Percentiles rank a stretch among this genome's conserved stretches.
Evolutionary conservation across 1,140 invertebrate species (phyloP).

Genomic region (Drosophila busckii): DNA sequence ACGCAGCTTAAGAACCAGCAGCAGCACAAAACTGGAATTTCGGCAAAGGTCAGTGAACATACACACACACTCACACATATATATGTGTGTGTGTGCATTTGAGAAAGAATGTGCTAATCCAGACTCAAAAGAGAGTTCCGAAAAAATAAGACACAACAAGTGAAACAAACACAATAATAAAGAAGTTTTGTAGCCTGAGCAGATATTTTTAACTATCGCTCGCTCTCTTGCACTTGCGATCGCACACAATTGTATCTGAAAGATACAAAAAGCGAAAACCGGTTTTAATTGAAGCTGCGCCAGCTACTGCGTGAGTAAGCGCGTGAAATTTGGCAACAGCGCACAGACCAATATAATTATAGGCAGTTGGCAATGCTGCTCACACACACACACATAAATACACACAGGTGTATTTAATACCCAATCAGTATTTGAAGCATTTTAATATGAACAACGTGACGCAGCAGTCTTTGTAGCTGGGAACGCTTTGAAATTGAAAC

Average conservation of each 20-base stretch:
- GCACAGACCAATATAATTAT: slow-evolving; percentile 39
- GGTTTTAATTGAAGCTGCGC: slow-evolving; percentile 61
- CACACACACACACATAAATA: neutral
- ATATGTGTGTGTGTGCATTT: too few species aligned
- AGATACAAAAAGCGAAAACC: slow-evolving; percentile 32
- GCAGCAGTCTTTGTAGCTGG: slow-evolving; percentile 37
- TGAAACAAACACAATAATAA: slow-evolving; percentile 37
- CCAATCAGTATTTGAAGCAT: slow-evolving; percentile 71
- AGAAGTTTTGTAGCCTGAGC: neutral
- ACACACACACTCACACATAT: too few species aligned
- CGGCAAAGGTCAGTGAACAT: slow-evolving; percentile 74
- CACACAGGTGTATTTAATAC: neutral
- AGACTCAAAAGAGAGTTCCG: slow-evolving; percentile 9
- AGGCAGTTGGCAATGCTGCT: slow-evolving; percentile 41
- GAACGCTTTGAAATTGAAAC: slow-evolving; percentile 54
- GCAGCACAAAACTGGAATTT: slow-evolving; percentile 55
- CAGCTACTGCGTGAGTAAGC: slow-evolving; percentile 38
- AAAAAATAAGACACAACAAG: slow-evolving; percentile 33
- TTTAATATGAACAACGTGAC: slow-evolving; percentile 61
- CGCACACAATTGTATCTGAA: neutral
- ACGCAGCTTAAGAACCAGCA: too few species aligned
- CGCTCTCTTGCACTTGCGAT: neutral
- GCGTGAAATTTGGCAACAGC: slow-evolving; percentile 65
- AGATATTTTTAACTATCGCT: slow-evolving; percentile 48
- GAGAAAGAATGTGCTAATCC: slow-evolving; percentile 53